phyloP scores from a whole-genome alignment of 2,113 vertebrate genomes.

The Odobenus rosmarus region DNA sequence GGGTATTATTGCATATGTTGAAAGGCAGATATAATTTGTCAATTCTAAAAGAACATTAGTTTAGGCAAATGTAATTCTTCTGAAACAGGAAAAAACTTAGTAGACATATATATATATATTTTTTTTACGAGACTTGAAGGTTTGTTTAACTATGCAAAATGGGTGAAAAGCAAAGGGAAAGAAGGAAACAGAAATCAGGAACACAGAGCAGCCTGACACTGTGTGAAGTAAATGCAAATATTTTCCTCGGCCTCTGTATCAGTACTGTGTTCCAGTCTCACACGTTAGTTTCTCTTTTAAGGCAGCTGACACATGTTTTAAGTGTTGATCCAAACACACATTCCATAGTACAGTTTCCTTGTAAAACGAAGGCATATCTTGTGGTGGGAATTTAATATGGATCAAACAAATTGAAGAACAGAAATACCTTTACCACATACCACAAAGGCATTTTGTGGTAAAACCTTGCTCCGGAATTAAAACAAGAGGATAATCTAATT shows the following conservation, averaged over 20 bases:
- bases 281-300: neutral
- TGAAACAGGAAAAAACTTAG: neutral
- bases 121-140: neutral
- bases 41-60: neutral
- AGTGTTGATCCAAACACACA: neutral
- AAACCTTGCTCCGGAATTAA: neutral
- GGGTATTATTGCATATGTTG: neutral
- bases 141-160: neutral
- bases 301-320: neutral
- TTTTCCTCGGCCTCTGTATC: neutral
- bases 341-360: neutral
- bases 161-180: neutral
- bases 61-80: neutral
- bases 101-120: neutral
- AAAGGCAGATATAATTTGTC: neutral
- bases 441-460: neutral
- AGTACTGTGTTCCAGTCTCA: neutral
- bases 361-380: neutral
- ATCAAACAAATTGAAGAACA: neutral
- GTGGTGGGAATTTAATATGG: neutral
- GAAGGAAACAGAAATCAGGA: neutral
- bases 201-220: neutral
- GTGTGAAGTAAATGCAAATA: neutral
- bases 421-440: conserved; percentile 1
- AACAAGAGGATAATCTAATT: neutral